Conservation (phyloP, 2,888 invertebrate species). For the Limenitis camilla region DNA sequence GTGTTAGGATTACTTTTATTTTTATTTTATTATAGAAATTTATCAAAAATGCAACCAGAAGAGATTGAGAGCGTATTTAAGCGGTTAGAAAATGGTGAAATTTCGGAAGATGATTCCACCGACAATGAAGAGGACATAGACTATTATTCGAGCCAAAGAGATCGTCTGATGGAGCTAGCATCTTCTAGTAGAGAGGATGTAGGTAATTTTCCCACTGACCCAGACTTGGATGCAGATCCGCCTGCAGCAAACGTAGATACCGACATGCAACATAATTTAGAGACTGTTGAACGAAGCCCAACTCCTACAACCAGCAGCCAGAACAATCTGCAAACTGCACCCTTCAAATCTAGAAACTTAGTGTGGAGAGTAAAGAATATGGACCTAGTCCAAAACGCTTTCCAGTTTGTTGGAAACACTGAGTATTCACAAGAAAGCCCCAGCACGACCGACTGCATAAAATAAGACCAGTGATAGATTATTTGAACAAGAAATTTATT, state of each 20-base stretch:
- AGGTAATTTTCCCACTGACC: slow-evolving; percentile 31
- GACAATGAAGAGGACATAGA: slow-evolving; percentile 34
- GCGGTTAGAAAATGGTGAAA: slow-evolving; percentile 33
- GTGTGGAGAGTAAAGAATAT: slow-evolving; percentile 37
- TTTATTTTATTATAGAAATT: slow-evolving; percentile 31
- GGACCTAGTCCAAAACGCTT: slow-evolving; percentile 32
- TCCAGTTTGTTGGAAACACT: slow-evolving; percentile 31
- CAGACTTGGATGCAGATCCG: no score
- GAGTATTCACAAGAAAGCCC: slow-evolving; percentile 31
- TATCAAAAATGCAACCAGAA: slow-evolving; percentile 34
- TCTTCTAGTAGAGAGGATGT: slow-evolving; percentile 33
- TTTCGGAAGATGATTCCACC: slow-evolving; percentile 33
- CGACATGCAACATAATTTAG: slow-evolving; percentile 33
- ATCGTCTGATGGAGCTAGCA: slow-evolving; percentile 32
- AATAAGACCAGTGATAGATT: slow-evolving; percentile 21
- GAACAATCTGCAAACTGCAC: slow-evolving; percentile 35
- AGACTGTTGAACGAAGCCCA: slow-evolving; percentile 31
- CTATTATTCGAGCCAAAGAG: slow-evolving; percentile 33
- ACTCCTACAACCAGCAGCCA: slow-evolving; percentile 17
- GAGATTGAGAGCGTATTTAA: slow-evolving; percentile 33
- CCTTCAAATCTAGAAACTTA: slow-evolving; percentile 32
- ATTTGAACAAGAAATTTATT: slow-evolving; percentile 16
- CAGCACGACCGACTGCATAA: slow-evolving; percentile 25
- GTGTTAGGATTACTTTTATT: slow-evolving; percentile 32
- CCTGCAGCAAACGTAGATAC: no score